A percentile compares a stretch with the other conserved stretches of the same genome.
These are phyloP conservation scores for Nyctibius grandis DNA, from an alignment of 2,797 vertebrate genomes.

Conservation along the genomic window DNA sequence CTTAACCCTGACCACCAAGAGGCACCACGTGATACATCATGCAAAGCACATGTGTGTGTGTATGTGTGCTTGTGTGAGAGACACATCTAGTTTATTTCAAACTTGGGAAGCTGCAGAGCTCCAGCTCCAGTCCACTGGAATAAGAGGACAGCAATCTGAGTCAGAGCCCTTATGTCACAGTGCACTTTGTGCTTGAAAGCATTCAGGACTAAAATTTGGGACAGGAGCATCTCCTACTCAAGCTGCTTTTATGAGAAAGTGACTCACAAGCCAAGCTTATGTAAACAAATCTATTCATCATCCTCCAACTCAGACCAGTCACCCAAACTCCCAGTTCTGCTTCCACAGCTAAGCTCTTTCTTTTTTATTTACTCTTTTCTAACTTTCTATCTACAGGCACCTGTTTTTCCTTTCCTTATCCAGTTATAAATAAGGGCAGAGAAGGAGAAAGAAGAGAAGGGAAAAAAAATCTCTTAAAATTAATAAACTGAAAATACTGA, in stretches of 20 bases:
- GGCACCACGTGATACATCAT: neutral
- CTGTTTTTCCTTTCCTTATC: neutral
- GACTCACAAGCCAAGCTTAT: constrained; percentile 25
- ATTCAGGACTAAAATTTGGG: neutral
- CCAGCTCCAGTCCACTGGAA: neutral
- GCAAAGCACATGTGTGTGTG: neutral
- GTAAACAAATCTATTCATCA: constrained; percentile 31
- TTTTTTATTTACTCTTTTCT: neutral
- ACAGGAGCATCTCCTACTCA: constrained; percentile 13
- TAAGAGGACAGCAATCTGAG: neutral
- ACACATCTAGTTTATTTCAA: neutral
- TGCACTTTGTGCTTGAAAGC: neutral
- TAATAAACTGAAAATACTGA: neutral
- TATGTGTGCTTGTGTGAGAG: neutral
- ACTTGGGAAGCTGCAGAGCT: neutral
- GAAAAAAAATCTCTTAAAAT: neutral
- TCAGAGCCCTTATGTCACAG: neutral
- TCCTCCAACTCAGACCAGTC: constrained; percentile 25
- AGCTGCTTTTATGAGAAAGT: constrained; percentile 23
- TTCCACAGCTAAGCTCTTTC: neutral
- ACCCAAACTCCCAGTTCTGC: neutral
- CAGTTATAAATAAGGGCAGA: neutral
- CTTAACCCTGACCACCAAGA: neutral
- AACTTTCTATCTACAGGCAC: neutral
- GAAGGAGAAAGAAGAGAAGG: neutral